Percentiles rank a stretch among this genome's conserved stretches.
phyloP scores from a whole-genome alignment of 2,888 invertebrate species.

The Phragmatobia fuliginosa region DNA sequence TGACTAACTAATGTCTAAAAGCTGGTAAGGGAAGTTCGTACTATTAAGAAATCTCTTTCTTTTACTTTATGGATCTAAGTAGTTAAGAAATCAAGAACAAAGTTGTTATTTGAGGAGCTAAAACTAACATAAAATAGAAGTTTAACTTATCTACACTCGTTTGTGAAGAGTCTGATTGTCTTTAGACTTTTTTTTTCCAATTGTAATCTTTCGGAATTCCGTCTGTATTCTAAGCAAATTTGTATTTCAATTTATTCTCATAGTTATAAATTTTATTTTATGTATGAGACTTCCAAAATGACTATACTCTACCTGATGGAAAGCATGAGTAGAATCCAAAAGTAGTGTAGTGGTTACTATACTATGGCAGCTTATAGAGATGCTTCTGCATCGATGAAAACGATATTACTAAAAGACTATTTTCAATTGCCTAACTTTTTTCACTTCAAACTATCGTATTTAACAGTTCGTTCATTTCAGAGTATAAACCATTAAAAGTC shows the following conservation, averaged over 20 bases:
- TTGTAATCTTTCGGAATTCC: neutral
- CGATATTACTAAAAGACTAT: too few relatives aligned
- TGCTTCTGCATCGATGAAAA: too few relatives aligned
- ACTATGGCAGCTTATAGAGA: too few relatives aligned
- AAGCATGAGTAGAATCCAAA: too few relatives aligned
- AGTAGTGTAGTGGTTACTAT: too few relatives aligned
- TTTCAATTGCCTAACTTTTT: neutral
- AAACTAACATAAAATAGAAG: neutral
- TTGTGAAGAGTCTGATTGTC: neutral
- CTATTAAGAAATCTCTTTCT: neutral
- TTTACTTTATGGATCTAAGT: neutral
- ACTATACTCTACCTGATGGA: too few relatives aligned
- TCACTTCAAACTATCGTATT: neutral
- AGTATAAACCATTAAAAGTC: neutral
- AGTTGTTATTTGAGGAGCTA: neutral
- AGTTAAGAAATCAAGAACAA: conserved; percentile 3
- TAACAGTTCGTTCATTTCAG: neutral
- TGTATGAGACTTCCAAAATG: too few relatives aligned
- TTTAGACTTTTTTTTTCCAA: neutral
- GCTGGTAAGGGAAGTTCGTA: neutral
- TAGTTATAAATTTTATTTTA: neutral
- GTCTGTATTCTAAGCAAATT: neutral
- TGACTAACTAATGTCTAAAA: neutral
- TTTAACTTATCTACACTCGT: neutral
- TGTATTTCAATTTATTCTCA: neutral